Base-by-base conservation (phyloP, 1,140 invertebrate genomes). In the Aphaenogaster ashmeadi region DNA sequence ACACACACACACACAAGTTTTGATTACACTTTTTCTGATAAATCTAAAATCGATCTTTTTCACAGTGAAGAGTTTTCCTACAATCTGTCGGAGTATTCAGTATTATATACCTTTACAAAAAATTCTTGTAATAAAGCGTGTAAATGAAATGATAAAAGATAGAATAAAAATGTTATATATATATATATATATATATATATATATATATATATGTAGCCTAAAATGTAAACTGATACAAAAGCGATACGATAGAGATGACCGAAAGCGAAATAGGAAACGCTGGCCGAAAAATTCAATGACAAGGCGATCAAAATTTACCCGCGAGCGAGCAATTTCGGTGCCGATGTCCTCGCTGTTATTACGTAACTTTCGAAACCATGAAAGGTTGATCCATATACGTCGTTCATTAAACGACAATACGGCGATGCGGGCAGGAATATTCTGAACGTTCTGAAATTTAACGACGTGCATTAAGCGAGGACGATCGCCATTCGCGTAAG, bases 331-430 rank as follows among this genome's bases (percentile, higher is more conserved):
- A 67, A 74, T 74, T 74, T 84, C 56, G 21, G n/a, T n/a, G 47
- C 13, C 44, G 47, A 67, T 64, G 44, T 18, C 4, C 27, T 15
- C 18, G 41, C 69, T 18, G 27, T 84, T 84, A 84, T 84, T 84
- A 75, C 56, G 71, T 84, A 84, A 84, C 69, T 84, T 84, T 62
- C 44, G n/a, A 60, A 74, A 74, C 11, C 69, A 27, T 60, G 18
- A 44, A 74, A 44, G 38, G 54, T 74, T 72, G 54, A 74, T 75
- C 38, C 56, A 60, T 84, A 75, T 38, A 38, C n/a, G 41, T 84
- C 79, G 62, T 81, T 81, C 21, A 71, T 81, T 81, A 81, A 81
- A 81, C 27, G 66, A 41, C 64, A 36, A 81, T 71, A 56, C 18
- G 44, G n/a, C 18, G 62, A 50, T 36, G 15, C 41, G 36, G 3